Evolutionary conservation across 2,888 invertebrate species (phyloP), one percentile per base, ranked within the genome.

Genomic region (Sarcophaga variegata): DNA sequence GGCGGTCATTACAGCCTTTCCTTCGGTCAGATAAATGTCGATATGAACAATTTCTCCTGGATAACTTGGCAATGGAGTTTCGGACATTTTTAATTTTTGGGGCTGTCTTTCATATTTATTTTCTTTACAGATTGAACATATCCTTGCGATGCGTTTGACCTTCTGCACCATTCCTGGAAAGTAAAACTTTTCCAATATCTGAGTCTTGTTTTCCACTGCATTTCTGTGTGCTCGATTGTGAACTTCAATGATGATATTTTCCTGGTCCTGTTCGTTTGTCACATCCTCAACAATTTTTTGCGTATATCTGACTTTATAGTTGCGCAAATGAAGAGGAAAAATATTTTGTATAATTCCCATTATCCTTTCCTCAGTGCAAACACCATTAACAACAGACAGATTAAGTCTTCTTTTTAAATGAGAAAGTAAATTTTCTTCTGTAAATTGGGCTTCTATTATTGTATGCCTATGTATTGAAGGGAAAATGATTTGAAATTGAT

Each of bases 21-120:
- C 49, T 22, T 76, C 76, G 12, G 76, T 76, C 14, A 62, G 14
- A 27, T 75, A 82, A 22, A 76, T 70, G 27, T 70, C 69, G 14
- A 82, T 37, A 63, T 88, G 87, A 3, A 88, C 27, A 2, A 80
- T 83, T 62, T 88, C 69, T 11, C 78, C 81, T 4, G 88, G 87
- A 14, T 78, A 74, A 4, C 59, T 69, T 14, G 88, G 88, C 47
- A 88, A 83, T 11, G 86, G 87, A 3, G 88, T 89, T n/a, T 64
- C 22, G 3, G 22, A 14, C 1, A 54, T 54, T 54, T 54, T 54
- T 54, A 54, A 54, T 0, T 54, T 14, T 54, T 2, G 14, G 54
- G 1, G 83, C 5, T 86, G 81, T 47, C 83, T 20, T n/a, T 87
- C 82, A 25, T 83, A 83, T 45, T 84, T 84, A 10, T 75, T 64